phyloP scores from a whole-genome alignment of 2,113 vertebrate genomes.

The Triplophysa siluroides region DNA sequence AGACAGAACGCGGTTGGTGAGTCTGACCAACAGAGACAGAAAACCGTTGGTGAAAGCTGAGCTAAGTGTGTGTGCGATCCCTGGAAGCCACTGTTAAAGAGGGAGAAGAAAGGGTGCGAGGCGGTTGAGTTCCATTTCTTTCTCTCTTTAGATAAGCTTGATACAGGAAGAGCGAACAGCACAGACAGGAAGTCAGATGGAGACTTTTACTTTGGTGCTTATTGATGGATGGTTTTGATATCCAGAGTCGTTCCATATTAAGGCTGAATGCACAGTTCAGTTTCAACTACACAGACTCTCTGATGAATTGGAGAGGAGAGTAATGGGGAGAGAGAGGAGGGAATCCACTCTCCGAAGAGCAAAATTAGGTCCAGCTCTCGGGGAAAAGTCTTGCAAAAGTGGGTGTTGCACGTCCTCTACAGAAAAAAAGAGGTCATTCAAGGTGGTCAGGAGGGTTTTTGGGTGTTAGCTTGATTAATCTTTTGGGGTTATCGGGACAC shows the following conservation, averaged over 20 bases:
- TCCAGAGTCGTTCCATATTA: conserved; percentile 16
- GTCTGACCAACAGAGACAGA: conserved; percentile 3
- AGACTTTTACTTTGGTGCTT: background rate
- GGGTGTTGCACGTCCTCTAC: too few relatives aligned
- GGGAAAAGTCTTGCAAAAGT: background rate
- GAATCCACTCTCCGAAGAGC: background rate
- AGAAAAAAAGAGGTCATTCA: background rate
- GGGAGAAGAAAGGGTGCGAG: conserved; percentile 21
- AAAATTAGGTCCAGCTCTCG: background rate
- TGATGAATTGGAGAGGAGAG: conserved; percentile 12
- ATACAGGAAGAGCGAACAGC: background rate
- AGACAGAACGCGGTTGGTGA: conserved; percentile 14
- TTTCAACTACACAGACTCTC: background rate
- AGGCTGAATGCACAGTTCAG: conserved; percentile 4
- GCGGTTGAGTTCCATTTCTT: conserved; percentile 29
- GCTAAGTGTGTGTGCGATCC: conserved; percentile 21
- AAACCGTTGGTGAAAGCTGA: conserved; percentile 43
- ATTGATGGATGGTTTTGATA: conserved; percentile 29
- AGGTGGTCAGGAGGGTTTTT: background rate
- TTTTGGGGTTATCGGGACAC: background rate
- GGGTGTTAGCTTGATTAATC: too few relatives aligned
- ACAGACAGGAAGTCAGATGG: conserved; percentile 1
- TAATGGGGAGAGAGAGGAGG: background rate
- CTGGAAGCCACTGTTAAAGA: conserved; percentile 15
- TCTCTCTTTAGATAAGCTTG: background rate